Evolutionary conservation across 2,797 vertebrate species (phyloP), one percentile per base, ranked within the genome.

Genomic region (Odontamblyopus lacepedii): DNA sequence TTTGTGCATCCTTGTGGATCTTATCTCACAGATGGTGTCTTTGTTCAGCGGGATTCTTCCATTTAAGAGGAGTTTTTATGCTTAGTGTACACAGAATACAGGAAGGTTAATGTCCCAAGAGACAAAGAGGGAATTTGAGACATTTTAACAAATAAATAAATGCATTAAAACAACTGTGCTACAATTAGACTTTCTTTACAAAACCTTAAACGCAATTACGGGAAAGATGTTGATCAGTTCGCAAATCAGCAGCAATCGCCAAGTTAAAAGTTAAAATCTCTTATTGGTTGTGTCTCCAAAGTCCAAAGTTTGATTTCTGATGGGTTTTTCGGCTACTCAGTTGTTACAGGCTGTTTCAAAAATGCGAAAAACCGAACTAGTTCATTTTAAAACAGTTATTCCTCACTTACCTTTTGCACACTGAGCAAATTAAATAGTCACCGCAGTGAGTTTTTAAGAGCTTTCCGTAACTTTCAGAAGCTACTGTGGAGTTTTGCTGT

Each of bases 11-110:
- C 60, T 35, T 19, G 29, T 13, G 18, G 59, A 61, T 27, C 23
- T 12, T 59, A 76, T 16, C 30, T 51, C 50, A 29, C n/a, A 53
- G 60, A 48, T 9, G 16, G 6, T 11, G 30, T 48, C 63, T 69
- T 27, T 44, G 64, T 29, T 78, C 69, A 77, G 16, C 71, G 56
- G 62, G 74, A 78, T 72, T 61, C 61, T 18, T 35, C 8, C 16
- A 71, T 41, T 70, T 62, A 15, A 73, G 75, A 68, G 57, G 53
- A 44, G 64, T 56, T 70, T 8, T 76, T 67, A 71, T 74, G 59
- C 60, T 50, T 59, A 27, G 48, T 60, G 48, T 2, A 51, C 44
- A 69, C 11, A 72, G 29, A 57, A 9, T 19, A 35, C 18, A 67
- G 27, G 3, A 16, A 8, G 69, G 53, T 35, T 3, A 15, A 30